Evolutionary conservation across 2,888 invertebrate genomes (phyloP).

Genomic region (Conistra vaccinii): DNA sequence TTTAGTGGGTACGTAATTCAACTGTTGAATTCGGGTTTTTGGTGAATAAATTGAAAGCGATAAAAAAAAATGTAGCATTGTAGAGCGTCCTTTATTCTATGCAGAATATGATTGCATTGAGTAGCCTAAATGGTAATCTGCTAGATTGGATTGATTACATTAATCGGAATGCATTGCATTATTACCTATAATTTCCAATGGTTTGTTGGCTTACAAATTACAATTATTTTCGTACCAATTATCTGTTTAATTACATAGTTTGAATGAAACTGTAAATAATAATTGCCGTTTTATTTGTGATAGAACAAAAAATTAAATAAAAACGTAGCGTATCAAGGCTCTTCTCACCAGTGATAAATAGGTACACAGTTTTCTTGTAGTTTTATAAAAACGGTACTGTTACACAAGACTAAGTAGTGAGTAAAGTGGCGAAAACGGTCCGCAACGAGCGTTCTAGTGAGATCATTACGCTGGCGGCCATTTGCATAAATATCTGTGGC

Average conservation of each 20-base stretch:
- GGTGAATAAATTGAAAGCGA: constrained; percentile 7
- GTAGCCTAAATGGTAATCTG: constrained; percentile 27
- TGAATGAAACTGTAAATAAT: not conserved
- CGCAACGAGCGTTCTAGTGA: constrained; percentile 72
- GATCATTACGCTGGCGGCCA: constrained; percentile 74
- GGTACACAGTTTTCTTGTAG: constrained; percentile 47
- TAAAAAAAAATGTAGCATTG: not conserved
- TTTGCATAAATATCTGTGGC: constrained; percentile 82
- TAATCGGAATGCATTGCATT: constrained; percentile 18
- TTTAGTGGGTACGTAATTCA: not conserved
- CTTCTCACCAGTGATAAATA: constrained; percentile 38
- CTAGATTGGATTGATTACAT: constrained; percentile 40
- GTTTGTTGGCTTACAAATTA: not conserved
- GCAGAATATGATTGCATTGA: constrained; percentile 32
- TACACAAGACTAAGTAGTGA: constrained; percentile 57
- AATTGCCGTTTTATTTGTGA: not conserved
- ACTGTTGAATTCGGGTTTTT: constrained; percentile 4
- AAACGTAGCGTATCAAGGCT: constrained; percentile 4
- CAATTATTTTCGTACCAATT: not conserved
- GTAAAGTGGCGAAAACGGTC: constrained; percentile 66
- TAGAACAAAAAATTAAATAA: not conserved
- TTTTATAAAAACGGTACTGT: constrained; percentile 55
- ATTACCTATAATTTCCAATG: constrained; percentile 20
- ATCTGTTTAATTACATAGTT: not conserved
- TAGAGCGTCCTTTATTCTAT: constrained; percentile 31